Evolutionary conservation across 2,888 invertebrate genomes (phyloP), one percentile per base, ranked within the genome.

Genomic region (Euspilapteryx auroguttella): DNA sequence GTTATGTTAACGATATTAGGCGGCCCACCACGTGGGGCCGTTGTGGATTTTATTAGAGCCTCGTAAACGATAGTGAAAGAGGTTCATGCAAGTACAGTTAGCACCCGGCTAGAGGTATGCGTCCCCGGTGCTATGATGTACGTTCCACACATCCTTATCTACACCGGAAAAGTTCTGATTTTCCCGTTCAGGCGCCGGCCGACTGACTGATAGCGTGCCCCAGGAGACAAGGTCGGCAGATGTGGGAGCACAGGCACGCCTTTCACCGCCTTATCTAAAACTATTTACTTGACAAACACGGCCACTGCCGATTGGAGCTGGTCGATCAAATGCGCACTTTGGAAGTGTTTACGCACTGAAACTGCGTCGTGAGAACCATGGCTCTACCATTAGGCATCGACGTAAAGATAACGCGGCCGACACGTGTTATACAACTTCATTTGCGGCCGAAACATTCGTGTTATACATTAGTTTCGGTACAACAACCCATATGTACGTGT

Each of bases 171-270:
- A 56, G 55, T 52, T 41, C 46, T 41, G 62, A 64, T 65, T 64
- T 44, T 57, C 54, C 52, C 49, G 54, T 51, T 37, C 37, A 30
- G 44, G 45, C 42, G 43, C 42, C 49, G 47, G 51, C 49, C 57
- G 51, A 47, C 45, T 65, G 71, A 68, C 71, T 65, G 71, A 75
- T 75, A 71, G 68, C 55, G 49, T 53, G 57, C 47, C 46, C 39
- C 52, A 57, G 37, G 52, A 58, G 55, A 65, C 73, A 75, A 73
- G 73, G 73, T 65, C 71, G 66, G 58, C 71, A 69, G 75, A 68
- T 69, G 71, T 68, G 68, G 64, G 66, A 68, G 68, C 64, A 71
- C 61, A 73, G 54, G 54, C 62, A 45, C 49, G 53, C 46, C 62
- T 62, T 69, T 69, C 55, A 69, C 48, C 37, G 52, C 63, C 66